Base-by-base conservation (phyloP, 2,888 invertebrate species). In the Dicranocentrus wangi region DNA sequence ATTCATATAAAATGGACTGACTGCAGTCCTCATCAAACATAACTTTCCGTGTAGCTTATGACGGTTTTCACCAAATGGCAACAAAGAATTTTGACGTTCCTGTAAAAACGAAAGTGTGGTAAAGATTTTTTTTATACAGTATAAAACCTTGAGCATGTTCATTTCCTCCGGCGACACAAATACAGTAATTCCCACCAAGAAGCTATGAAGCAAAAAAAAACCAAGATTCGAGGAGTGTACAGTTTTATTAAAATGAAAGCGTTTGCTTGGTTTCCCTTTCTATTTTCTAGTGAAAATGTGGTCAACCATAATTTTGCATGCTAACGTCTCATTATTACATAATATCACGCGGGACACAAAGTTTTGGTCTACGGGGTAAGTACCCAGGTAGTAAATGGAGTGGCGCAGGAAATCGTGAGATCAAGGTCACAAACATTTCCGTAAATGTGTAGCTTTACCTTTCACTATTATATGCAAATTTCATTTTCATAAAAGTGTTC, bases 211-310 rank as follows among this genome's bases (percentile, higher is more conserved):
- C 25, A 65, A 65, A 19, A 65, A 8, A n/a, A 21, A 25, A 10
- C 1, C 13, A 28, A n/a, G 5, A 28, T n/a, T n/a, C n/a, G n/a
- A n/a, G n/a, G n/a, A n/a, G n/a, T n/a, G n/a, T 32, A 61, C 25
- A 27, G 13, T 5, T 39, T 8, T 39, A 51, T 51, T 28, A 68
- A 15, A 66, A 68, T 60, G n/a, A 19, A 21, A 47, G 58, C n/a
- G 68, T 61, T 47, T 28, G 63, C 47, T 68, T 47, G 61, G 61
- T 77, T 77, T 77, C 77, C 77, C 77, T 77, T 77, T 77, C 77
- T 10, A n/a, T 47, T 47, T 47, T n/a, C 60, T 25, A 17, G 8
- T 58, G 2, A 47, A 19, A 76, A 43, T n/a, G 15, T 15, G 23
- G 8, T 8, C 42, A 32, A 75, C 55, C 75, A 58, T 73, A 63